Conservation (phyloP, 2,113 vertebrate genomes). For the Pelecanoides urinatrix region DNA sequence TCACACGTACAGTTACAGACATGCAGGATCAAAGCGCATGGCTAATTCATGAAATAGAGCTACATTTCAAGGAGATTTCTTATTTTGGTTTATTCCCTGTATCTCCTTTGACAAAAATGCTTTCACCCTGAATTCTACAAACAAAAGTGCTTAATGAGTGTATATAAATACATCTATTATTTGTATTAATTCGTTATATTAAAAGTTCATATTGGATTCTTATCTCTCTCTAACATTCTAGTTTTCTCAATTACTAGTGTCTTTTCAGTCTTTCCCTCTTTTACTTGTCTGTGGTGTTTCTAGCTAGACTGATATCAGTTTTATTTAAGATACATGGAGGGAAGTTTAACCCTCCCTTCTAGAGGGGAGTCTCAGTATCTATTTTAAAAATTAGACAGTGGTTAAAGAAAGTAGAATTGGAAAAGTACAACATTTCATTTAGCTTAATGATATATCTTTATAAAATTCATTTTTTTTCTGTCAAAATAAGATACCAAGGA, state of each 20-base stretch:
- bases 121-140: background rate
- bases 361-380: background rate
- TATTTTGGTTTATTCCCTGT: background rate
- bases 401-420: background rate
- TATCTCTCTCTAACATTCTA: background rate
- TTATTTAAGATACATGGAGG: background rate
- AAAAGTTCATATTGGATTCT: background rate
- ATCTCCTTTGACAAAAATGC: background rate
- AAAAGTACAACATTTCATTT: background rate
- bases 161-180: background rate
- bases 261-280: background rate
- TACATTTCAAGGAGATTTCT: background rate
- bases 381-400: background rate
- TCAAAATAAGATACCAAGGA: background rate
- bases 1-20: accelerated
- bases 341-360: background rate
- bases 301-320: background rate
- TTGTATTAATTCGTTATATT: background rate
- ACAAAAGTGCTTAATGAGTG: background rate
- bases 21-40: background rate
- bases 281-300: background rate
- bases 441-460: background rate
- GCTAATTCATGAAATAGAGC: background rate
- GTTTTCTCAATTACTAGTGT: background rate
- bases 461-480: background rate